Evolutionary conservation across 2,797 vertebrate species (phyloP).

Genomic region (Galagoides demidoff): DNA sequence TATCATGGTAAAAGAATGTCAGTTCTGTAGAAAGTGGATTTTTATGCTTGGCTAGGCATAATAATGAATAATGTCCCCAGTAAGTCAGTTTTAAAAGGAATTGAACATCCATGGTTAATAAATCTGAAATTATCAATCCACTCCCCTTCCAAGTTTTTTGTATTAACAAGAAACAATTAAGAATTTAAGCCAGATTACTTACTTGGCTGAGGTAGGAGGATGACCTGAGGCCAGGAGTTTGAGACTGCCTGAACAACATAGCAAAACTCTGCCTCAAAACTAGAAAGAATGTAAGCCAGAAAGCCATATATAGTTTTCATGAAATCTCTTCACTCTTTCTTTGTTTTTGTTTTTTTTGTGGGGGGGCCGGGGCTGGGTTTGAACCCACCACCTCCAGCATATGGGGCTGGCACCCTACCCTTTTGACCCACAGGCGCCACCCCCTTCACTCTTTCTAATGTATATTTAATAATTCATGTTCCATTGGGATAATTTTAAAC

Average conservation of each 20-base stretch:
- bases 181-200: not conserved
- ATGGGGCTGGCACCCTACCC: no score
- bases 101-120: not conserved
- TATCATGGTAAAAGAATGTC: not conserved
- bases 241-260: not conserved
- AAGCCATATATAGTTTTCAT: not conserved
- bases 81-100: slow-evolving; percentile 20
- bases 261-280: not conserved
- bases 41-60: not conserved
- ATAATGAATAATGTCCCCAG: not conserved
- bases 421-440: no score
- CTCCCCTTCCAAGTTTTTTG: not conserved
- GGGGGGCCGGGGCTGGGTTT: no score
- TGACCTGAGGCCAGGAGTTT: not conserved
- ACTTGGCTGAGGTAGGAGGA: not conserved
- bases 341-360: no score
- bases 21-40: not conserved
- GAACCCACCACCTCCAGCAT: no score
- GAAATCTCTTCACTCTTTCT: slow-evolving; percentile 25
- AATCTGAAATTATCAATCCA: not conserved
- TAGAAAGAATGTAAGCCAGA: slow-evolving; percentile 7
- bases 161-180: slow-evolving; percentile 16
- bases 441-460: no score
- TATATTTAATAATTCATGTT: not conserved
- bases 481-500: not conserved